Evolutionary conservation across 2,888 invertebrate species (phyloP).

Genomic region (Cantharis nigra): DNA sequence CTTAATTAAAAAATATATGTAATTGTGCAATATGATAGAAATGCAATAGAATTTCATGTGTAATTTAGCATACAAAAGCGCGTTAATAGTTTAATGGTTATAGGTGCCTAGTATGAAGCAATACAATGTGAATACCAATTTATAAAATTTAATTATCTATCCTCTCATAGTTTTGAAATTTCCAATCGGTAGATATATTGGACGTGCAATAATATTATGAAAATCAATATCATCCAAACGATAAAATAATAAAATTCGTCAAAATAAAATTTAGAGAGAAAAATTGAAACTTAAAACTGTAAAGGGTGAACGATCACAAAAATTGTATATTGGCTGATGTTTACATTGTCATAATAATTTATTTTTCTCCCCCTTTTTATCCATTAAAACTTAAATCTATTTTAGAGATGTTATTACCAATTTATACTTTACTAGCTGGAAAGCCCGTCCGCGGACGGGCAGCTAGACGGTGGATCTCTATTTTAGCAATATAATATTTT

Average conservation of each 20-base stretch:
- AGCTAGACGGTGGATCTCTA: too few species aligned
- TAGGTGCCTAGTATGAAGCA: constrained; percentile 42
- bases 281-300: not conserved
- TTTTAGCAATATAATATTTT: too few species aligned
- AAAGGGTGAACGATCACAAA: not conserved
- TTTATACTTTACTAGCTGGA: too few species aligned
- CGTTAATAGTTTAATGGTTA: constrained; percentile 3
- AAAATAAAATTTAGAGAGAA: not conserved
- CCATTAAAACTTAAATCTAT: too few species aligned
- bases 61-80: not conserved
- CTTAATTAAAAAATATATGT: not conserved
- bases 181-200: not conserved
- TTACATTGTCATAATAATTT: too few species aligned
- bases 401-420: too few species aligned
- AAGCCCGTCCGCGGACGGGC: too few species aligned
- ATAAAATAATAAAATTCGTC: not conserved
- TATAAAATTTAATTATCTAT: not conserved
- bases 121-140: constrained; percentile 13
- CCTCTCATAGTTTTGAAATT: not conserved
- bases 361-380: too few species aligned
- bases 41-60: not conserved
- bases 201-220: not conserved
- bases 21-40: not conserved
- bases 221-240: not conserved
- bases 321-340: too few species aligned